phyloP scores from a whole-genome alignment of 2,797 vertebrate genomes.

The Sebastolobus altivelis region DNA sequence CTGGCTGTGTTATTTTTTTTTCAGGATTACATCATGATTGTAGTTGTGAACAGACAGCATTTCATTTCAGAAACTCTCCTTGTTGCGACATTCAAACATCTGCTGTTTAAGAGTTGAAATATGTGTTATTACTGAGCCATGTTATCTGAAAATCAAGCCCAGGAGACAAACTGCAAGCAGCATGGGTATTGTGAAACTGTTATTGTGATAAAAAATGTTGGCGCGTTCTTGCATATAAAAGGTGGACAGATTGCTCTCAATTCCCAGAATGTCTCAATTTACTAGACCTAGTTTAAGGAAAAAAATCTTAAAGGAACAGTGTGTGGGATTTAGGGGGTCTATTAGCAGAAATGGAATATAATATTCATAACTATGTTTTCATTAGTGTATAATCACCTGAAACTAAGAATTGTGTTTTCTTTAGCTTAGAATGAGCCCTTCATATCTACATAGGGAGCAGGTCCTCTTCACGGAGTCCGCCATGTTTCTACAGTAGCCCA shows the following conservation, averaged over 20 bases:
- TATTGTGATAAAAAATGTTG: not conserved
- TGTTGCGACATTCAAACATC: constrained; percentile 2
- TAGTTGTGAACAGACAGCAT: constrained; percentile 2
- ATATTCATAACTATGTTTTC: too few species aligned
- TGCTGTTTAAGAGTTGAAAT: constrained; percentile 22
- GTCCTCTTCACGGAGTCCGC: too few species aligned
- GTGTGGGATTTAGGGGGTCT: too few species aligned
- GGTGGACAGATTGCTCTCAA: not conserved
- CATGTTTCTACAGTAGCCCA: too few species aligned
- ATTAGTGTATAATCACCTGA: too few species aligned
- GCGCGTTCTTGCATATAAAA: not conserved
- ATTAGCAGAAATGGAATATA: too few species aligned
- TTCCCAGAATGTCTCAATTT: not conserved
- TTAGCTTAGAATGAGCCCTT: too few species aligned
- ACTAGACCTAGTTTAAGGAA: not conserved
- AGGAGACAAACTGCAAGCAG: not conserved
- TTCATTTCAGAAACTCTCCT: constrained; percentile 14
- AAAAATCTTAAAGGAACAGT: not conserved
- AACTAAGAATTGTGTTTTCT: too few species aligned
- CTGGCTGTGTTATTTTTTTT: constrained; percentile 1
- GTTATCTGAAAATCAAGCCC: not conserved
- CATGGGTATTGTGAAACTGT: not conserved
- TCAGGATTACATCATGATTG: constrained; percentile 9
- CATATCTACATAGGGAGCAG: too few species aligned
- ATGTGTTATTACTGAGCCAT: not conserved